Base-by-base conservation (phyloP, 2,888 invertebrate genomes). In the Acronicta alni region DNA sequence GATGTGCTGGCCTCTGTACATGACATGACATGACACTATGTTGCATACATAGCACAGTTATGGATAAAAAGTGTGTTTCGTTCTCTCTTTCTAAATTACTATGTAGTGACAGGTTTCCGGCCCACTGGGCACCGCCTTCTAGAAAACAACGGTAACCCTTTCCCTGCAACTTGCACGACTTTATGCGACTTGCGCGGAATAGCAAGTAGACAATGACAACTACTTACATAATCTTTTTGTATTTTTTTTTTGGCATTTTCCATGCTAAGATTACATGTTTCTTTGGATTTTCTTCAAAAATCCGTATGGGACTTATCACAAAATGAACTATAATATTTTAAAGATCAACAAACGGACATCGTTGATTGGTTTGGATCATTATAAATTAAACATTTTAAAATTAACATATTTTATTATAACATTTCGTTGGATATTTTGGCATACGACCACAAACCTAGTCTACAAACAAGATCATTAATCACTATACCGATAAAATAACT, bases 61-160 rank as follows among this genome's bases (percentile, higher is more conserved):
- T 14, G 7, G 32, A 32, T 14, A 14, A 32, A 32, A 32, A 32
- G 32, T 32, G 32, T 32, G 32, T 5, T 30, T 32, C 32, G 4
- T 32, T 32, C 9, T 52, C 20, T 59, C 20, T 53, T 52, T 59
- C 59, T 59, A 59, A 66, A 67, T 54, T 3, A 26, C 45, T 46
- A 30, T 15, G 20, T 26, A 58, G 35, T 39, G 39, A n/a, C 49
- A 48, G 20, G 20, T 51, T 37, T 18, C 30, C 35, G 37, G 57
- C 68, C n/a, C n/a, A n/a, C n/a, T n/a, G n/a, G n/a, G 23, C 60
- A 67, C 54, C 49, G 67, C 47, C 39, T 67, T 52, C 52, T 32
- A 51, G 51, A 68, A 68, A 26, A 57, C 66, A 67, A 67, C 68
- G 66, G 68, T 62, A 62, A 45, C 57, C 57, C 57, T 67, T 67